Conservation (phyloP, 2,888 invertebrate genomes). For the Chaitophorus viminalis region DNA sequence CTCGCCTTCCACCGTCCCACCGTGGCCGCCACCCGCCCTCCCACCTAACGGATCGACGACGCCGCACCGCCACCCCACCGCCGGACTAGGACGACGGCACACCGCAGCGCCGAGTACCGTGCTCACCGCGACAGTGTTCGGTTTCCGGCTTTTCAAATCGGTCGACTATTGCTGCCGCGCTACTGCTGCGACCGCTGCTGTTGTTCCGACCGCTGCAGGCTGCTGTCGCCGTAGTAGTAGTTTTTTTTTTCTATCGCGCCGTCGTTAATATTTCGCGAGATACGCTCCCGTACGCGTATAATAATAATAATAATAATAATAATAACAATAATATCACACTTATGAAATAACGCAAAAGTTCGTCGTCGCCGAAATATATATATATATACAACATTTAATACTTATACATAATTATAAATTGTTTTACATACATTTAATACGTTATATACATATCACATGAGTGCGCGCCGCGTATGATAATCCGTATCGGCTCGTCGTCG, state of each 20-base stretch:
- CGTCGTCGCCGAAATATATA: neutral
- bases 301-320: too few relatives aligned
- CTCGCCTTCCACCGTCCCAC: slow-evolving; percentile 4
- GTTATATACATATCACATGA: neutral
- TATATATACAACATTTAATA: too few relatives aligned
- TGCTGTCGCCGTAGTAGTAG: neutral
- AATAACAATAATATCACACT: too few relatives aligned
- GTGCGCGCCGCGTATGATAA: slow-evolving; percentile 4
- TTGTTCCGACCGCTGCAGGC: neutral
- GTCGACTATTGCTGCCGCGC: slow-evolving; percentile 23
- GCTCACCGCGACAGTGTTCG: slow-evolving; percentile 48
- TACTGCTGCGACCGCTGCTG: neutral
- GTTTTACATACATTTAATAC: too few relatives aligned
- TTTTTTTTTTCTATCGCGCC: neutral
- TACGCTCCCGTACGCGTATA: neutral
- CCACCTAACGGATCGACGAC: neutral
- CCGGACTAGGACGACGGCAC: slow-evolving; percentile 4
- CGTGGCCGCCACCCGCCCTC: neutral
- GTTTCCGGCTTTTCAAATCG: slow-evolving; percentile 59
- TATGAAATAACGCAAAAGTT: neutral
- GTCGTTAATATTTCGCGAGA: neutral
- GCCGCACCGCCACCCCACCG: neutral
- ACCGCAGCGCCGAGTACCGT: slow-evolving; percentile 24
- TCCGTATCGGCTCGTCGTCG: neutral
- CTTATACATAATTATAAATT: too few relatives aligned